These are phyloP conservation scores for Hyles euphorbiae DNA, from an alignment of 1,140 invertebrate genomes.

Conservation along the genomic window DNA sequence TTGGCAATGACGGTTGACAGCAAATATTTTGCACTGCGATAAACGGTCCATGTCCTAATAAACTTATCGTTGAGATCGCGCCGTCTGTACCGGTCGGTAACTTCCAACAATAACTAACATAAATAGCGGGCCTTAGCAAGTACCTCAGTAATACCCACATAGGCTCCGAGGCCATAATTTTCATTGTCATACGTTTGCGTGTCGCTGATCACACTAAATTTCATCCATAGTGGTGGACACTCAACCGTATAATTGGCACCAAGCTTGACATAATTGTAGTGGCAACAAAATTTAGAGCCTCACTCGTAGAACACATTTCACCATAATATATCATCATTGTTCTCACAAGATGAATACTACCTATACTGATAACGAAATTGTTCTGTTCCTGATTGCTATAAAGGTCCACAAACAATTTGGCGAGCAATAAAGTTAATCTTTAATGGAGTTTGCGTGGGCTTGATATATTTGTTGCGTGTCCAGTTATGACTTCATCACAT, in stretches of 20 bases:
- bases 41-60: not conserved
- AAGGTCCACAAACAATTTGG: conserved; percentile 9
- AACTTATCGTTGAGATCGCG: conserved; percentile 1
- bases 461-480: conserved; percentile 51
- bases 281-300: not conserved
- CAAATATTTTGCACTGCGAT: conserved; percentile 12
- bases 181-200: conserved; percentile 30
- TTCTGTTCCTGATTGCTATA: no score
- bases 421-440: conserved; percentile 39
- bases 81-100: conserved; percentile 11
- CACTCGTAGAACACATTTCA: no score
- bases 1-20: conserved; percentile 8
- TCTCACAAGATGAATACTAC: not conserved
- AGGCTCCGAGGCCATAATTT: conserved; percentile 40
- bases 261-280: conserved; percentile 24
- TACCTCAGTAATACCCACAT: conserved; percentile 34
- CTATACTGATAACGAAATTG: conserved; percentile 1
- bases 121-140: conserved; percentile 28
- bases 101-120: conserved; percentile 14
- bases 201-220: conserved; percentile 27
- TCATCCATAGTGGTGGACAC: conserved; percentile 16
- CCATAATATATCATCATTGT: no score
- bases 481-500: conserved; percentile 58
- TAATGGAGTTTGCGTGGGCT: conserved; percentile 43
- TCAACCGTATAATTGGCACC: conserved; percentile 22